Evolutionary conservation across 2,888 invertebrate genomes (phyloP).

Genomic region (Coleophora deauratella): DNA sequence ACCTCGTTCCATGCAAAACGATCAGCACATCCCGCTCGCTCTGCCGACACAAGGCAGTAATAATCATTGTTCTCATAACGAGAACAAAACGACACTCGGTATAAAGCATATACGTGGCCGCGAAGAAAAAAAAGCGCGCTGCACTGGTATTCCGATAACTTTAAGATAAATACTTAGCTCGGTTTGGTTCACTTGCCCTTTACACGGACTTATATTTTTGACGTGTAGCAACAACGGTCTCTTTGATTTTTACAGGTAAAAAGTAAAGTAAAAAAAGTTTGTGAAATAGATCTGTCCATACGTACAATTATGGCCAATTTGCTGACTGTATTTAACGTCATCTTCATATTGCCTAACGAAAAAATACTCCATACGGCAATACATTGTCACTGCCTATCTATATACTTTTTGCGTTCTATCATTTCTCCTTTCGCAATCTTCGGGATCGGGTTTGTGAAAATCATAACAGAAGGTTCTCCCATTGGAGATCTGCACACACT

Average conservation of each 20-base stretch:
- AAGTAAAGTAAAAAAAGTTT: too few relatives aligned
- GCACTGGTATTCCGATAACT: conserved; percentile 61
- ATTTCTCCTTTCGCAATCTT: conserved; percentile 41
- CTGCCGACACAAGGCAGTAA: conserved; percentile 54
- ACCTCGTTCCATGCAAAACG: conserved; percentile 64
- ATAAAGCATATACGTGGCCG: conserved; percentile 54
- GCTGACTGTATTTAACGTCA: too few relatives aligned
- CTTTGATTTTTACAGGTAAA: too few relatives aligned
- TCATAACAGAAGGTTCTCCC: too few relatives aligned
- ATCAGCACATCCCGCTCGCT: conserved; percentile 60
- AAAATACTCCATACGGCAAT: too few relatives aligned
- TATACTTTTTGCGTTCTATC: conserved; percentile 45
- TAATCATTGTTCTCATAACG: conserved; percentile 61
- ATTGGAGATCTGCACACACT: too few relatives aligned
- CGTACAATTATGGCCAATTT: too few relatives aligned
- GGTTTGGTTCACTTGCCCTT: conserved; percentile 56
- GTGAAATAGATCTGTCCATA: too few relatives aligned
- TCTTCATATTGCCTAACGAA: too few relatives aligned
- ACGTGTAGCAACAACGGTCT: too few relatives aligned
- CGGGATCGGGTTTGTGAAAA: conserved; percentile 38
- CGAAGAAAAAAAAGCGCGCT: conserved; percentile 56
- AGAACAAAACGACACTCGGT: conserved; percentile 53
- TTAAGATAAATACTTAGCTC: conserved; percentile 66
- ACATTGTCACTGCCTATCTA: too few relatives aligned
- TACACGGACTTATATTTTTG: conserved; percentile 31